Evolutionary conservation across 1,140 invertebrate genomes (phyloP).

Genomic region (Plutomurus gul): DNA sequence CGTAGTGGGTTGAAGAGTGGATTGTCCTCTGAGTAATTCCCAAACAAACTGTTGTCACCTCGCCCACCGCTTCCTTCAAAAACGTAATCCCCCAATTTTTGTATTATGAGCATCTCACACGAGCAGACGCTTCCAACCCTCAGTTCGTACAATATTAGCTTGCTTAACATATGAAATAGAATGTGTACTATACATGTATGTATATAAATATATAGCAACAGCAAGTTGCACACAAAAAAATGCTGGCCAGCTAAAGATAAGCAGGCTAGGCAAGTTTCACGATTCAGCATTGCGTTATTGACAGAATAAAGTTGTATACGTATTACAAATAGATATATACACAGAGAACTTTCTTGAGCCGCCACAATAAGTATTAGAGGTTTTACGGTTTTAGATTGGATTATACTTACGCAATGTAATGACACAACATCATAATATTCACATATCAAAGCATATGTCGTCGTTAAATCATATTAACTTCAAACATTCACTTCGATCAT

Average conservation of each 20-base stretch:
- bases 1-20: too few species aligned
- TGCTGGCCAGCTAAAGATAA: conserved; percentile 11
- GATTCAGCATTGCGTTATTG: not conserved
- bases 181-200: not conserved
- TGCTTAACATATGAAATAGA: not conserved
- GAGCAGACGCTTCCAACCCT: not conserved
- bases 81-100: not conserved
- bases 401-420: not conserved
- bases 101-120: not conserved
- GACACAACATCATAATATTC: not conserved
- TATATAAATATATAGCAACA: not conserved
- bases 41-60: too few species aligned
- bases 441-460: conserved; percentile 3
- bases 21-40: too few species aligned
- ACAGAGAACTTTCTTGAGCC: not conserved
- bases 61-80: too few species aligned
- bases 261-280: not conserved
- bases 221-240: conserved; percentile 6
- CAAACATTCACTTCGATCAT: conserved; percentile 21
- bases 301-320: not conserved
- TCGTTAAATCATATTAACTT: conserved; percentile 14
- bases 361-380: not conserved
- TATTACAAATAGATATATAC: not conserved
- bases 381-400: not conserved
- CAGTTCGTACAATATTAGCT: not conserved